phyloP scores from a whole-genome alignment of 2,113 vertebrate genomes.

The Mola mola region DNA sequence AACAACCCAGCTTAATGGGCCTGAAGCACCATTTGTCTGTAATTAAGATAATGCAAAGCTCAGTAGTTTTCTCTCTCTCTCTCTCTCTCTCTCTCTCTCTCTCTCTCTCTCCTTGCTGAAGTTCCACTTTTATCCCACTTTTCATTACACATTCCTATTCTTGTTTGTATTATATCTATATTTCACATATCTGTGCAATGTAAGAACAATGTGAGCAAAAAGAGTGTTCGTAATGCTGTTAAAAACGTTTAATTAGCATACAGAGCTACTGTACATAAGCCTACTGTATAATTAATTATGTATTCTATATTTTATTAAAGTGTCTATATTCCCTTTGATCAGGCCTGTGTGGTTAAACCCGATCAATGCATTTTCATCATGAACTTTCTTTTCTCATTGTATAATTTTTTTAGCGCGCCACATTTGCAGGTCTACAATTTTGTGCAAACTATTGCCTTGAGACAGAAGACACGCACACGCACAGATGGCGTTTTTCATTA shows the following conservation, averaged over 20 bases:
- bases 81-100: too few species aligned
- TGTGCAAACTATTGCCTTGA: background rate
- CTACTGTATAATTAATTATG: conserved; percentile 80
- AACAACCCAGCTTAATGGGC: conserved; percentile 38
- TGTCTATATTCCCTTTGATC: conserved; percentile 83
- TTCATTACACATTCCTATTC: conserved; percentile 27
- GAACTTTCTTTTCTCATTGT: background rate
- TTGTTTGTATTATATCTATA: conserved; percentile 56
- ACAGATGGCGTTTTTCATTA: background rate
- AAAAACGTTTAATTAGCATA: conserved; percentile 73
- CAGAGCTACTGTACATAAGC: conserved; percentile 76
- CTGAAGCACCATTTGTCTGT: conserved; percentile 45
- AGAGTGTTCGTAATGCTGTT: conserved; percentile 64
- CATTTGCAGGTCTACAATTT: conserved; percentile 34
- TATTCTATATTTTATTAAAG: conserved; percentile 83
- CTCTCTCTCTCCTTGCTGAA: conserved; percentile 28
- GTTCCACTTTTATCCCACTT: conserved; percentile 9
- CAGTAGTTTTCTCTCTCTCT: conserved; percentile 17
- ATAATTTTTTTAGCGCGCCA: background rate
- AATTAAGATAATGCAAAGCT: conserved; percentile 53
- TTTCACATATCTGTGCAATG: conserved; percentile 60
- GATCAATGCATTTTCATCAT: conserved; percentile 52
- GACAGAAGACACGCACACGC: background rate
- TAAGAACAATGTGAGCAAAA: conserved; percentile 59
- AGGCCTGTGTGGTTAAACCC: conserved; percentile 66